Evolutionary conservation across 2,888 invertebrate species (phyloP), one percentile per base, ranked within the genome.

Genomic region (Seladonia tumulorum): DNA sequence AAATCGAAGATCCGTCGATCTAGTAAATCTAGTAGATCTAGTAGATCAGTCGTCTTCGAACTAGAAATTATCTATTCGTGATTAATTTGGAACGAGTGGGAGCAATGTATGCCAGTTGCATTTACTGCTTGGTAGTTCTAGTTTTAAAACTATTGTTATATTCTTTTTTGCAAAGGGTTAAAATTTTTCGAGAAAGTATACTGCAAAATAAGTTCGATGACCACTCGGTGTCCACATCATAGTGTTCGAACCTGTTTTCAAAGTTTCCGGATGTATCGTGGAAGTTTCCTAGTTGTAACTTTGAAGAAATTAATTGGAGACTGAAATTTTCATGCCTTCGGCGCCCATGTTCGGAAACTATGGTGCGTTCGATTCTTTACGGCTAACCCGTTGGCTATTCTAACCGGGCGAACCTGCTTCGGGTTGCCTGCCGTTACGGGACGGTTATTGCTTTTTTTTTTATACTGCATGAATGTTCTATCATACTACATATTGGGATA

Each of bases 401-500:
- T 18, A 63, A 63, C 29, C n/a, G n/a, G 4, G 10, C 4, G 57
- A 57, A 57, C 5, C 12, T 5, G 57, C 1, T 12, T 12, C 1
- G 57, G 57, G 57, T 57, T 57, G 57, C n/a, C 57, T n/a, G 57
- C n/a, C 10, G 12, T n/a, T 1, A 1, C 57, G 12, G 57, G 12
- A 12, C n/a, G 57, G 57, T 57, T 57, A 57, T 57, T 57, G 57
- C 57, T 57, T 57, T 57, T 18, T 57, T 18, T 57, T 57, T 57
- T n/a, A 57, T n/a, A 12, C n/a, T n/a, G 57, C 57, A 12, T n/a
- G n/a, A 57, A 57, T 57, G 57, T 57, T 57, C 10, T 57, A n/a
- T n/a, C 12, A 57, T n/a, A 57, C 57, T 57, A n/a, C 57, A 57
- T n/a, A 57, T 57, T 57, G 57, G 57, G 63, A 63, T 29, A 63